Base-by-base conservation (phyloP, 2,797 vertebrate genomes). In the Gymnothorax javanicus region DNA sequence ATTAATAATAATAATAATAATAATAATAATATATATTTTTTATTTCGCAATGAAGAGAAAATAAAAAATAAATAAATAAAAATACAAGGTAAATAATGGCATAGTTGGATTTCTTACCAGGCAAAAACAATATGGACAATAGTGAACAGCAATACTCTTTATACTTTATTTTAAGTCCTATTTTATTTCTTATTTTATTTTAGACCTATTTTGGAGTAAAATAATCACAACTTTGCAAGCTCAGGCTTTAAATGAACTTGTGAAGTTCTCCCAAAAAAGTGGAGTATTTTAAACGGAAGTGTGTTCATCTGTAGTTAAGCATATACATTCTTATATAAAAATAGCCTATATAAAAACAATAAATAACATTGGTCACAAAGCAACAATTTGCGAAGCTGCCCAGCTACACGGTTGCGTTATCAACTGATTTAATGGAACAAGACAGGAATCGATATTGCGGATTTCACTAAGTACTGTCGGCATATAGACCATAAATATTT, bases 381-480 rank as follows among this genome's bases (percentile, higher is more conserved):
- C 7, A n/a, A n/a, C 20, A 12, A 58, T 9, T 13, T 12, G 8
- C 11, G 9, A 23, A 82, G 57, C 13, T 9, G 2, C 13, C 75
- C 20, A 27, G 25, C 56, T 59, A 25, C 81, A 83, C 54, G 13
- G 15, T 15, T 0, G 20, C 27, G n/a, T 59, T 57, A 13, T 23
- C 59, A 81, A 17, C 25, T 82, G 27, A 82, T 25, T 58, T 33
- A 83, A 82, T 82, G 7, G 12, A 82, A 83, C 54, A 83, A 83
- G 2, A 15, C 56, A 25, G 33, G n/a, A 25, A 83, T 58, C 54
- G 25, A 83, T 54, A 57, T 84, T 84, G 64, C 23, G 25, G 23
- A 69, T 33, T 79, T 83, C 4, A 58, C 3, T 27, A 25, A 77
- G 52, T 20, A 13, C 7, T 57, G 6, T 3, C 8, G 25, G n/a